Evolutionary conservation across 1,140 invertebrate genomes (phyloP).

Genomic region (Pseudomyrmex pallidus): DNA sequence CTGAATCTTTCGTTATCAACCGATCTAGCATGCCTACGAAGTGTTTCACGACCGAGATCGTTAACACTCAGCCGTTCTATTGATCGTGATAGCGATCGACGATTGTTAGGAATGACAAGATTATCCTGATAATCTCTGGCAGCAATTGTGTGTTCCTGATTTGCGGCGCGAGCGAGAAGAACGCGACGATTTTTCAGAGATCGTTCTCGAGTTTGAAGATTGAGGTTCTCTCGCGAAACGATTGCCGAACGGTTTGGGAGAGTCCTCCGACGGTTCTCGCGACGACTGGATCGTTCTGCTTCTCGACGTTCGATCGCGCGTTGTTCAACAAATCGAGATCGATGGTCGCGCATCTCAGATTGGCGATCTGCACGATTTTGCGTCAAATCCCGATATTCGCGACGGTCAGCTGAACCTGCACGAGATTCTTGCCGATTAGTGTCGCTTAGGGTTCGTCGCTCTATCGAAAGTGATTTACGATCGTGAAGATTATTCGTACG

Average conservation of each 20-base stretch:
- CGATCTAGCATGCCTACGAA: constrained; percentile 3
- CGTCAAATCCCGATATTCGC: constrained; percentile 8
- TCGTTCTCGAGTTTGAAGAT: constrained; percentile 15
- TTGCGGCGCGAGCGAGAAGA: constrained; percentile 5
- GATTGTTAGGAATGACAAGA: neutral
- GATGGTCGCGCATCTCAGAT: constrained; percentile 23
- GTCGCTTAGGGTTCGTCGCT: neutral
- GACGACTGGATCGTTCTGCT: constrained; percentile 11
- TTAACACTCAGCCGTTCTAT: constrained; percentile 3
- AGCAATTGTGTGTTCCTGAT: constrained; percentile 6
- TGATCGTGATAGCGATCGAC: constrained; percentile 26
- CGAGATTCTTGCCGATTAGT: constrained; percentile 26
- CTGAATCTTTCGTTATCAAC: neutral
- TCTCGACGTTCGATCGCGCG: constrained; percentile 1
- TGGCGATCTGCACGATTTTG: constrained; percentile 23
- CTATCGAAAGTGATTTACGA: neutral
- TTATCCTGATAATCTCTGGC: constrained; percentile 6
- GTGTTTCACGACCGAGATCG: neutral
- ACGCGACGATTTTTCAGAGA: constrained; percentile 23
- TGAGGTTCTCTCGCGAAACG: neutral
- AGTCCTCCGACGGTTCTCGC: constrained; percentile 11
- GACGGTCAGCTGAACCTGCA: neutral
- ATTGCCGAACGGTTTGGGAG: neutral
- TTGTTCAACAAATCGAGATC: constrained; percentile 27
- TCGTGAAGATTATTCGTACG: constrained; percentile 11